Percentiles rank a stretch among this genome's conserved stretches.
phyloP scores from a whole-genome alignment of 1,140 invertebrate species.

The Cylas formicarius region DNA sequence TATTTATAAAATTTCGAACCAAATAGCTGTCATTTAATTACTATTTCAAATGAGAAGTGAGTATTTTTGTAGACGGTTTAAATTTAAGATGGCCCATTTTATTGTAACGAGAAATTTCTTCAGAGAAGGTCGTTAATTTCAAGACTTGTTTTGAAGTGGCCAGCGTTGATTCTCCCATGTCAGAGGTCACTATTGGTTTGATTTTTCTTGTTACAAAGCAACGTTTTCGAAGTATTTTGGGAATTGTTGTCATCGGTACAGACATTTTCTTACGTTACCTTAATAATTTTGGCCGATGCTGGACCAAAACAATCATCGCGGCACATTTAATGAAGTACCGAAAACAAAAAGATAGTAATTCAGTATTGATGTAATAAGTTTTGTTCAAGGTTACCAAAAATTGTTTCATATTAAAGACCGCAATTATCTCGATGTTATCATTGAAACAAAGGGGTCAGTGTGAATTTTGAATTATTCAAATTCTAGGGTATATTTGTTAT shows the following conservation, averaged over 20 bases:
- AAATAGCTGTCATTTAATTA: conserved; percentile 21
- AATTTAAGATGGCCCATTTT: conserved; percentile 6
- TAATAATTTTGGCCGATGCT: not conserved
- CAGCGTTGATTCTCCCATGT: conserved; percentile 26
- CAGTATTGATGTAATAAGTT: conserved; percentile 23
- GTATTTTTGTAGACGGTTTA: conserved; percentile 12
- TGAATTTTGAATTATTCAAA: not conserved
- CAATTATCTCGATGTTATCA: conserved; percentile 14
- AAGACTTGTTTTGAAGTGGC: conserved; percentile 18
- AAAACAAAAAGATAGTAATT: conserved; percentile 18
- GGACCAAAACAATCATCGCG: not conserved
- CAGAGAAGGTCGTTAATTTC: not conserved
- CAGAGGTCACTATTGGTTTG: conserved; percentile 29
- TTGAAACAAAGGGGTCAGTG: not conserved
- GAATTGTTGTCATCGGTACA: conserved; percentile 1
- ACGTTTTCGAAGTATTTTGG: conserved; percentile 11
- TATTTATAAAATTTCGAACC: conserved; percentile 34
- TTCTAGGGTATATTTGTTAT: not conserved
- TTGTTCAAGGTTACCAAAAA: conserved; percentile 28
- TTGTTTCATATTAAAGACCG: conserved; percentile 11
- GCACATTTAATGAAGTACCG: not conserved
- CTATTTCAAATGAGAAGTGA: conserved; percentile 34
- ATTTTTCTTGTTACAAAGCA: conserved; percentile 18
- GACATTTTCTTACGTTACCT: not conserved
- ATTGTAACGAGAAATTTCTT: not conserved